Conservation (phyloP, 30 jellyfish, hydroid and myxozoan species). For the Pelagia noctiluca region DNA sequence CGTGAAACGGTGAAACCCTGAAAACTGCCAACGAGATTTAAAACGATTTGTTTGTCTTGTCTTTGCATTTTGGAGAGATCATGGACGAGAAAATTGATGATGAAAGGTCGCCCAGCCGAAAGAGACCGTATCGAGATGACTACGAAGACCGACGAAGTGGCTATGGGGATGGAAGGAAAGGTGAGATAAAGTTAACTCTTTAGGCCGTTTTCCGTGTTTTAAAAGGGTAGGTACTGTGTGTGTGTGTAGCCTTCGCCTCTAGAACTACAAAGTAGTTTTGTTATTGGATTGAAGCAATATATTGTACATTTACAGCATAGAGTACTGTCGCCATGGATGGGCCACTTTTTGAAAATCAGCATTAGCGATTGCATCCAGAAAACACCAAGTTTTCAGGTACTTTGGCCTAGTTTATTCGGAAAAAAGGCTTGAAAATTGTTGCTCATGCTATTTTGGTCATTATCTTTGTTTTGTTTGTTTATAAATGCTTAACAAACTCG, state of each 20-base stretch:
- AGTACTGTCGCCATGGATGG: not conserved
- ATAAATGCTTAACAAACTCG: too few relatives aligned
- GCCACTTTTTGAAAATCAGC: too few relatives aligned
- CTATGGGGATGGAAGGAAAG: constrained; percentile 37
- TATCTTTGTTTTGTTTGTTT: too few relatives aligned
- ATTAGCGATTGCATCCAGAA: too few relatives aligned
- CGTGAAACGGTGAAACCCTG: too few relatives aligned
- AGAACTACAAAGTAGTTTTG: not conserved
- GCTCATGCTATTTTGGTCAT: too few relatives aligned
- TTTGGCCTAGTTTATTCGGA: too few relatives aligned
- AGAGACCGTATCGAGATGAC: constrained; percentile 58
- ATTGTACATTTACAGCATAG: not conserved
- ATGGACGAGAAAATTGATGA: not conserved
- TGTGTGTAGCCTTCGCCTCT: not conserved
- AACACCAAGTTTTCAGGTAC: too few relatives aligned
- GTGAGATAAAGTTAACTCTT: not conserved
- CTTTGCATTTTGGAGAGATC: too few relatives aligned
- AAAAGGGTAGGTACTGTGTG: not conserved
- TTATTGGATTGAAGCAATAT: not conserved
- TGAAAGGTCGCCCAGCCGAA: constrained; percentile 20
- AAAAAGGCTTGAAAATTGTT: too few relatives aligned
- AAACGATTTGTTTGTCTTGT: too few relatives aligned
- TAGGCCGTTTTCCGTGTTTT: not conserved
- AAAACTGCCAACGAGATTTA: too few relatives aligned
- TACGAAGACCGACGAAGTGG: constrained; percentile 39